A percentile compares a stretch with the other conserved stretches of the same genome.
These are phyloP conservation scores for Stratiolaelaps scimitus DNA, from an alignment of 1,140 invertebrate genomes.

Conservation along the genomic window DNA sequence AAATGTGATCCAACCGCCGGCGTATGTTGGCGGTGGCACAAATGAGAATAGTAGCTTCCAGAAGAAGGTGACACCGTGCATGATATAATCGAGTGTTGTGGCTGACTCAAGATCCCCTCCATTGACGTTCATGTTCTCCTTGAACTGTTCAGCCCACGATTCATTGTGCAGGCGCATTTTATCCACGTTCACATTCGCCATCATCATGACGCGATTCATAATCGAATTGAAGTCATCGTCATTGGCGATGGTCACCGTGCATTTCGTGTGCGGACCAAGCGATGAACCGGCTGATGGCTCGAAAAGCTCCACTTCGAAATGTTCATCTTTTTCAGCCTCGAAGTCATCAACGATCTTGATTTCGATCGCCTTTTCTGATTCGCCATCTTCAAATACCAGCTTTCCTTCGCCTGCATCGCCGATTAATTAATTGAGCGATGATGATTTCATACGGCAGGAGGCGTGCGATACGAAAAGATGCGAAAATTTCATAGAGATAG, in stretches of 20 bases:
- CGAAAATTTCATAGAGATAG: no score
- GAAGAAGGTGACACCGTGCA: constrained; percentile 42
- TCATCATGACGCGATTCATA: constrained; percentile 46
- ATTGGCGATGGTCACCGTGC: constrained; percentile 54
- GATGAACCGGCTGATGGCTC: constrained; percentile 47
- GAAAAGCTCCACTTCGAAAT: constrained; percentile 51
- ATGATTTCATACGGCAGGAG: no score
- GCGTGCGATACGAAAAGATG: no score
- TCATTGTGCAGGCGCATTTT: constrained; percentile 46
- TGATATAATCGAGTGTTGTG: constrained; percentile 45
- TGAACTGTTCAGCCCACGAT: constrained; percentile 49
- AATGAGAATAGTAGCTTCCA: constrained; percentile 49
- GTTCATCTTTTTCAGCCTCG: constrained; percentile 53
- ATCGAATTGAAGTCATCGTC: constrained; percentile 54
- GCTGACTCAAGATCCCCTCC: constrained; percentile 51
- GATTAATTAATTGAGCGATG: constrained; percentile 9
- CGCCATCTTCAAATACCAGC: constrained; percentile 49
- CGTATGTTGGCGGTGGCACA: constrained; percentile 48
- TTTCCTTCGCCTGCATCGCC: constrained; percentile 41
- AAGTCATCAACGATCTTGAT: constrained; percentile 52
- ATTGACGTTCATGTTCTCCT: constrained; percentile 52
- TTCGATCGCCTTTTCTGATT: constrained; percentile 46
- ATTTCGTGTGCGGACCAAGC: constrained; percentile 47
- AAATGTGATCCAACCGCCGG: constrained; percentile 53
- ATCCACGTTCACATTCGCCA: constrained; percentile 51